A percentile compares a stretch with the other conserved stretches of the same genome.
Conservation (phyloP, 2,888 invertebrate species). For the Agapetus fuscipes region DNA sequence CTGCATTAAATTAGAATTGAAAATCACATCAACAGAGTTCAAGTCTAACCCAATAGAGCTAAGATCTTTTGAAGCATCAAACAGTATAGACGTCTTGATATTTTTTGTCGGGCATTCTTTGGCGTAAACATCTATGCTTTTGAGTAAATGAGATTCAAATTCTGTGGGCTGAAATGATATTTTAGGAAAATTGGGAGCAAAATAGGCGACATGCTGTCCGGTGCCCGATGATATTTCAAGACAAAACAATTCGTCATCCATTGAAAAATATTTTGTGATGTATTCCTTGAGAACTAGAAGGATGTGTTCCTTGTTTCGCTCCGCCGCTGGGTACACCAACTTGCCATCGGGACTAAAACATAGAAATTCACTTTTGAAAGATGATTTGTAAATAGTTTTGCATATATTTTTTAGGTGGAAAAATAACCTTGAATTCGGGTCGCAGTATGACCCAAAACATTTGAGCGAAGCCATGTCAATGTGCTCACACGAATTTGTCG, state of each 20-base stretch:
- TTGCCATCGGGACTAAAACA: conserved; percentile 34
- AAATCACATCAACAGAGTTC: conserved; percentile 59
- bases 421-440: background rate
- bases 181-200: conserved; percentile 65
- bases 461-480: background rate
- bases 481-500: too few relatives aligned
- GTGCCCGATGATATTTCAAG: conserved; percentile 75
- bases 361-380: background rate
- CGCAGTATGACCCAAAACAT: background rate
- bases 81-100: conserved; percentile 51
- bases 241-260: conserved; percentile 36
- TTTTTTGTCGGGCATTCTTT: conserved; percentile 48
- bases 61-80: conserved; percentile 52
- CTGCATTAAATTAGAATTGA: conserved; percentile 82
- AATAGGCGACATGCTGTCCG: conserved; percentile 70
- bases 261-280: conserved; percentile 38
- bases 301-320: conserved; percentile 66
- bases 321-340: conserved; percentile 58
- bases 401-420: too few relatives aligned
- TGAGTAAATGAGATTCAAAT: conserved; percentile 49
- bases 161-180: conserved; percentile 77
- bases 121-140: conserved; percentile 50
- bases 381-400: conserved; percentile 25
- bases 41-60: conserved; percentile 35
- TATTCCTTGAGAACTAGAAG: conserved; percentile 56